These are phyloP conservation scores for Myotis planiceps DNA, from an alignment of 2,797 vertebrate genomes.

Conservation along the genomic window DNA sequence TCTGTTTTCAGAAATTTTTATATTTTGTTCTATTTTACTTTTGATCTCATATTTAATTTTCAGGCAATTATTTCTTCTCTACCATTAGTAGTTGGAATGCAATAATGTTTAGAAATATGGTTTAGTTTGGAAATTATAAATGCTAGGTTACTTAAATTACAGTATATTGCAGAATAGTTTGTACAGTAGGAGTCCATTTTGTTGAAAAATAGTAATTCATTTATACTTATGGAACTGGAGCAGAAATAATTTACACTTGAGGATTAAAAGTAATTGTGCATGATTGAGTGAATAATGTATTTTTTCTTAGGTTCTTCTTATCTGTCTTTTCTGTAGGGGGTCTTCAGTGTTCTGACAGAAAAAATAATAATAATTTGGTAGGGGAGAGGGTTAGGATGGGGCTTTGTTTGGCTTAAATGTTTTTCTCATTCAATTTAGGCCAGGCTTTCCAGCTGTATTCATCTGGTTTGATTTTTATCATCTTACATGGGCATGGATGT, in stretches of 20 bases:
- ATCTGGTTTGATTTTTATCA: not conserved
- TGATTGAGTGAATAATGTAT: not conserved
- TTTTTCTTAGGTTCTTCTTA: not conserved
- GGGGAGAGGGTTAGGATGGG: not conserved
- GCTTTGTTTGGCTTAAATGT: not conserved
- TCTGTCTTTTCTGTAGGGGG: not conserved
- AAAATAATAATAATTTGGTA: not conserved
- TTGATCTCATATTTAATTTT: constrained; percentile 35
- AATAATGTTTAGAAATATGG: constrained; percentile 18
- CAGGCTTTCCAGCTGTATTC: not conserved
- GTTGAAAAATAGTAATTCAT: constrained; percentile 25
- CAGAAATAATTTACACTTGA: not conserved
- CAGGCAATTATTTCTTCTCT: not conserved
- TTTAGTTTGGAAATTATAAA: not conserved
- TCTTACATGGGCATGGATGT: not conserved
- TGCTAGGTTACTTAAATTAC: not conserved
- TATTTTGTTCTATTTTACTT: not conserved
- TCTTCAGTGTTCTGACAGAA: not conserved
- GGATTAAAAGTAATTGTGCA: not conserved
- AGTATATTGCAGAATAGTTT: not conserved
- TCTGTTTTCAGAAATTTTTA: not conserved
- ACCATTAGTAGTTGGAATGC: not conserved
- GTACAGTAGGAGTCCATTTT: not conserved
- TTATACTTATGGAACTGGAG: not conserved
- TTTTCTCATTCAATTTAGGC: not conserved